Evolutionary conservation across 2,888 invertebrate genomes (phyloP).

Genomic region (Caenorhabditis plicata): DNA sequence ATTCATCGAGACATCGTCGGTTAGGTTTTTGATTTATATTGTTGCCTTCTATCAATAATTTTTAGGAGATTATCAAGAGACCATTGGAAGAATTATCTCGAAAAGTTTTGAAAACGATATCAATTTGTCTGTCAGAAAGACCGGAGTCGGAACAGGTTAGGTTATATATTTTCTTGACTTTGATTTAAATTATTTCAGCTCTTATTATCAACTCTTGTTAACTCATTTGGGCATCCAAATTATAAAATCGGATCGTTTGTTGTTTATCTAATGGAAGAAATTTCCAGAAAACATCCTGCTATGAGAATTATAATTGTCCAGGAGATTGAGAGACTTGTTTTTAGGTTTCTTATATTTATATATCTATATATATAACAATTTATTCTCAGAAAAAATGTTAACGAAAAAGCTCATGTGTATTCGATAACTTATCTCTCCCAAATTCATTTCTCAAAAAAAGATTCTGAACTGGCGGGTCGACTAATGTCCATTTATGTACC

Average conservation of each 20-base stretch:
- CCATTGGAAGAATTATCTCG: conserved; percentile 80
- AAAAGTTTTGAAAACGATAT: conserved; percentile 77
- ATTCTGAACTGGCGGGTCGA: conserved; percentile 71
- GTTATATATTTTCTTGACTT: too few relatives aligned
- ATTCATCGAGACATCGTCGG: conserved; percentile 77
- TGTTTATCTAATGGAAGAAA: conserved; percentile 80
- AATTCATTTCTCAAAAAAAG: conserved; percentile 73
- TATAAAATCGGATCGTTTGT: conserved; percentile 85
- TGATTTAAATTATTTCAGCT: too few relatives aligned
- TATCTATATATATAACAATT: neutral
- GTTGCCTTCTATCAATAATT: neutral
- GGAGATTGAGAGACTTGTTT: conserved; percentile 87
- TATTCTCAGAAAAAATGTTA: conserved; percentile 77
- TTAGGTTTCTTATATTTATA: conserved; percentile 65
- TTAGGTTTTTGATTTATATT: too few relatives aligned
- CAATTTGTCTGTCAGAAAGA: conserved; percentile 77
- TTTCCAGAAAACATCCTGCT: conserved; percentile 82
- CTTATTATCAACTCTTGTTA: conserved; percentile 80
- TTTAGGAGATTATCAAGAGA: conserved; percentile 72
- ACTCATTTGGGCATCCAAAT: conserved; percentile 92
- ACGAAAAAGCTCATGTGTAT: conserved; percentile 85
- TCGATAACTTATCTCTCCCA: conserved; percentile 87
- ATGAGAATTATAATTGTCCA: conserved; percentile 85
- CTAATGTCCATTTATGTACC: conserved; percentile 89
- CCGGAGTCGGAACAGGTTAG: conserved; percentile 82